Conservation (phyloP, 2,113 vertebrate species). For the Philantomba maxwellii region DNA sequence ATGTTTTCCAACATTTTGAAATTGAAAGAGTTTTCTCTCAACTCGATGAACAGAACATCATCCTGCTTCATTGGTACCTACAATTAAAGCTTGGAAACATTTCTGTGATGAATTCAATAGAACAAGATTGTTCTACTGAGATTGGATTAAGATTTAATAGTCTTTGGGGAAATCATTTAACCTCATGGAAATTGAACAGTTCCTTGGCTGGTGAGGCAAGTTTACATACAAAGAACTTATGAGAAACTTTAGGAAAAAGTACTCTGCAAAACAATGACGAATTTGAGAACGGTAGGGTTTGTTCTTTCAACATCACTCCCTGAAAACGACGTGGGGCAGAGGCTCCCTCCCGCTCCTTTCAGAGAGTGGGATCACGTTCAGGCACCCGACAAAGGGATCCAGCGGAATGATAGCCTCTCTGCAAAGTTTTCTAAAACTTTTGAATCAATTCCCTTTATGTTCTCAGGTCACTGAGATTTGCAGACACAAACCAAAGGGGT, state of each 20-base stretch:
- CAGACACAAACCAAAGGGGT: neutral
- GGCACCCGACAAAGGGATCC: neutral
- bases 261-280: neutral
- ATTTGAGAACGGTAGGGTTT: neutral
- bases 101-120: neutral
- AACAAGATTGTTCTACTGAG: neutral
- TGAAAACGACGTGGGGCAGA: neutral
- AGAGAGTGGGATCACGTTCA: neutral
- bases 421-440: neutral
- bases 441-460: constrained; percentile 17
- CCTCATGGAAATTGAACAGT: neutral
- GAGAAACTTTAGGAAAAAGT: neutral
- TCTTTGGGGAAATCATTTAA: neutral
- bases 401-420: neutral
- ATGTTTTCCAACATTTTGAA: neutral
- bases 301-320: neutral
- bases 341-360: neutral
- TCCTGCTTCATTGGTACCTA: neutral
- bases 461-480: neutral
- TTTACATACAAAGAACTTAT: neutral
- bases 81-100: neutral
- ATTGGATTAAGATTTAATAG: constrained; percentile 27
- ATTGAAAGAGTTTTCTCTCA: neutral
- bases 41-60: neutral
- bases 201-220: neutral